Percentiles rank a stretch among this genome's conserved stretches.
phyloP scores from a whole-genome alignment of 2,113 vertebrate genomes.

The Castor canadensis region DNA sequence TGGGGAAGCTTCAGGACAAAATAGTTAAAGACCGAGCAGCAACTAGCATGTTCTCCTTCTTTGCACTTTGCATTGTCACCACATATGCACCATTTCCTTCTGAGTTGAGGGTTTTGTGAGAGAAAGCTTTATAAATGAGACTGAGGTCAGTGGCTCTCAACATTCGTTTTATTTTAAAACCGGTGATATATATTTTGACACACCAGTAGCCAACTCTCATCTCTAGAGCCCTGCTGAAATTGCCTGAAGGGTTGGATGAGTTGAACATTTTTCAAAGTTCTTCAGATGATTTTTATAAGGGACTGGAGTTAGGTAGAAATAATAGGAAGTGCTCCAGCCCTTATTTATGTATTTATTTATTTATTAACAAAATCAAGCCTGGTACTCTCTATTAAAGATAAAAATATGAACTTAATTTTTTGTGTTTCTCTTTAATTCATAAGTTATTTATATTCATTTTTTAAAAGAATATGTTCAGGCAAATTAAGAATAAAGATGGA shows the following conservation, averaged over 20 bases:
- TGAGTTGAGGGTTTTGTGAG: neutral
- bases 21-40: neutral
- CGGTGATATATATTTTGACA: neutral
- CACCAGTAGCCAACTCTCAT: neutral
- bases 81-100: neutral
- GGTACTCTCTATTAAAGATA: neutral
- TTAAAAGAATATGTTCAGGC: neutral
- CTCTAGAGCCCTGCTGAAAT: fast-evolving
- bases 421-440: neutral
- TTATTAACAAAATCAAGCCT: neutral
- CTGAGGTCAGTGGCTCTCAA: neutral
- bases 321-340: neutral
- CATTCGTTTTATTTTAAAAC: neutral
- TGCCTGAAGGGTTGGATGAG: neutral
- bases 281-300: neutral
- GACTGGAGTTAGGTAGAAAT: neutral
- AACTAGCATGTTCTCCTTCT: neutral
- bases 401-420: neutral
- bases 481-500: no score
- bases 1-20: neutral
- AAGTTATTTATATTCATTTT: neutral
- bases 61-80: neutral
- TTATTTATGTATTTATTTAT: neutral
- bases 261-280: neutral
- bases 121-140: neutral